Evolutionary conservation across 2,888 invertebrate species (phyloP).

Genomic region (Cheilosia urbana): DNA sequence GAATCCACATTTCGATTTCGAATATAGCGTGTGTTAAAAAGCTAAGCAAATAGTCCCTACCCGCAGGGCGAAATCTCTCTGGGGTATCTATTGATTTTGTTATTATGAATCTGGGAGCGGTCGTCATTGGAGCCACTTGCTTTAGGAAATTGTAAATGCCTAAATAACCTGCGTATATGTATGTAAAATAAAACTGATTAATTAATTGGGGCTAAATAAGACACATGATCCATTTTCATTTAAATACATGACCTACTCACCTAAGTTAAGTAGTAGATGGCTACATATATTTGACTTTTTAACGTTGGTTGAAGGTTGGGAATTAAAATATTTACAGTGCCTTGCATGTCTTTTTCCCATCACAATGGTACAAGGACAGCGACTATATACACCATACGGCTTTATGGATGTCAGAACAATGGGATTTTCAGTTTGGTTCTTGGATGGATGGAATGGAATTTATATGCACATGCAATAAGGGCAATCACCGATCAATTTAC

Average conservation of each 20-base stretch:
- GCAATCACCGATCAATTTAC: no score
- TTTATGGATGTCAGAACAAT: no score
- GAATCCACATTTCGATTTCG: constrained; percentile 31
- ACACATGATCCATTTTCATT: neutral
- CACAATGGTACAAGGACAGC: no score
- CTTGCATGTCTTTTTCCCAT: no score
- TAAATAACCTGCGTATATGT: neutral
- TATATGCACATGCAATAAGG: no score
- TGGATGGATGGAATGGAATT: no score
- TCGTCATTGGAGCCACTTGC: neutral
- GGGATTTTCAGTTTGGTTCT: no score
- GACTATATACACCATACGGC: no score
- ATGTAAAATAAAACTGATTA: neutral
- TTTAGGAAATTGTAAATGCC: constrained; percentile 9
- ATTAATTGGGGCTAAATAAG: neutral
- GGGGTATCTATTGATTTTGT: constrained; percentile 60
- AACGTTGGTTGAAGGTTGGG: no score
- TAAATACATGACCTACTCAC: constrained; percentile 2
- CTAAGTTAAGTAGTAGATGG: neutral
- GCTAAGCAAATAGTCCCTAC: constrained; percentile 22
- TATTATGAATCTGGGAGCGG: constrained; percentile 42
- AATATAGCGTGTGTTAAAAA: constrained; percentile 36
- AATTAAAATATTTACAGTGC: no score
- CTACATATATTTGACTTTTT: no score
- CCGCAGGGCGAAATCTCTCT: constrained; percentile 27